phyloP scores from a whole-genome alignment of 2,797 vertebrate species.

The Xenopus petersii region DNA sequence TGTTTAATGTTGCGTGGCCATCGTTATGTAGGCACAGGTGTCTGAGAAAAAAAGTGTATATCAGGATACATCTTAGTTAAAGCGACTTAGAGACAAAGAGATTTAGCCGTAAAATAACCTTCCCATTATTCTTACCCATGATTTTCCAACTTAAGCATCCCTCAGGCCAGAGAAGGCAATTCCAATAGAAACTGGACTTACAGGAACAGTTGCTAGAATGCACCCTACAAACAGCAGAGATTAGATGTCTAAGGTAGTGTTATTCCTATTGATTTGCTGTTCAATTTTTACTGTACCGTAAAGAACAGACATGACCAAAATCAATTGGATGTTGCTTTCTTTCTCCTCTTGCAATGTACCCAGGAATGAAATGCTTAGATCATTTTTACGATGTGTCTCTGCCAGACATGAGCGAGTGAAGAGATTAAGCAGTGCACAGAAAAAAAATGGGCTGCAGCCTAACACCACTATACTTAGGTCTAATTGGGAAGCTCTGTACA shows the following conservation, averaged over 20 bases:
- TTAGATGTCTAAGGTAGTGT: conserved; percentile 60
- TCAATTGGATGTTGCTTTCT: conserved; percentile 56
- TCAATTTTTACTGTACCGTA: conserved; percentile 66
- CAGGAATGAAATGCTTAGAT: conserved; percentile 66
- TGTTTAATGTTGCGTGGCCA: no score
- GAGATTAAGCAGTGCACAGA: conserved; percentile 56
- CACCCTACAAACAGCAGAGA: conserved; percentile 54
- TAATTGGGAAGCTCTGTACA: conserved; percentile 6
- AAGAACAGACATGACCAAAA: conserved; percentile 63
- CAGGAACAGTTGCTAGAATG: conserved; percentile 52
- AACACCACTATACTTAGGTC: conserved; percentile 47
- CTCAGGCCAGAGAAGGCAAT: no score
- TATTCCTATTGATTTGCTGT: conserved; percentile 68
- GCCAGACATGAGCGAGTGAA: conserved; percentile 60
- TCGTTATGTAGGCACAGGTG: no score
- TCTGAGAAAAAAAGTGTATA: no score
- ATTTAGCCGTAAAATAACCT: conserved; percentile 40
- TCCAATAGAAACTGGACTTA: conserved; percentile 42
- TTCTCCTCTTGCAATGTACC: conserved; percentile 48
- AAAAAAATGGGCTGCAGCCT: conserved; percentile 46
- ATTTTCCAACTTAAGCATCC: conserved; percentile 1
- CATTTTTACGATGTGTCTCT: conserved; percentile 65
- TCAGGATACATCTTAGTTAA: conserved; percentile 3
- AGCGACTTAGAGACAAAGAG: not conserved
- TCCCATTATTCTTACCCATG: conserved; percentile 35